Percentiles rank a stretch among this genome's conserved stretches.
Conservation (phyloP, 2,797 vertebrate species). For the Mionectes olivaceus region DNA sequence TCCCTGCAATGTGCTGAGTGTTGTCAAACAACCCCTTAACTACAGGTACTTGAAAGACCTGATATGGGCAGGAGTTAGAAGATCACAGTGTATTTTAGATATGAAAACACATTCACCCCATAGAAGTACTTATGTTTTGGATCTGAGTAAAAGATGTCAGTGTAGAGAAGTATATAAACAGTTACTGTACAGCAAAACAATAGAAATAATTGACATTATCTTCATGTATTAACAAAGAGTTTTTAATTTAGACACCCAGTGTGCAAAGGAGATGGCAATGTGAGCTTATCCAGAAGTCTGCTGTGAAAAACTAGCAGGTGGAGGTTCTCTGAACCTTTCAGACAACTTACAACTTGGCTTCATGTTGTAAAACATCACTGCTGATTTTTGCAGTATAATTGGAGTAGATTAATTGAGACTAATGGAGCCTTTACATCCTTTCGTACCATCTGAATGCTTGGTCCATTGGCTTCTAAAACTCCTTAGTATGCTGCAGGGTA, state of each 20-base stretch:
- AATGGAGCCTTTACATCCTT: not conserved
- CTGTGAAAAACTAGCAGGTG: slow-evolving; percentile 72
- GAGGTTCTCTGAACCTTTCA: slow-evolving; percentile 68
- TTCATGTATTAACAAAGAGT: not conserved
- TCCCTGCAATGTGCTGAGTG: not conserved
- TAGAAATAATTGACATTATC: not conserved
- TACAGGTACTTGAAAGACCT: not conserved
- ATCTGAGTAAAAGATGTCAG: not conserved
- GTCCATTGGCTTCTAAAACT: not conserved
- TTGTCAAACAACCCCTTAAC: not conserved
- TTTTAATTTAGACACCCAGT: not conserved
- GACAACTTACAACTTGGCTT: slow-evolving; percentile 58
- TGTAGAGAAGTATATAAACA: not conserved
- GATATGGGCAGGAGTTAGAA: not conserved
- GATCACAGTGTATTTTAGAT: not conserved
- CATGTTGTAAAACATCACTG: not conserved
- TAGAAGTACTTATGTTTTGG: not conserved
- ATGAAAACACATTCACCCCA: not conserved
- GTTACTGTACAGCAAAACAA: not conserved
- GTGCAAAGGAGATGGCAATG: not conserved
- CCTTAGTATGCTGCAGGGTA: not conserved
- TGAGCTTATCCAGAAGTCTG: not conserved
- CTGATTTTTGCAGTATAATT: not conserved
- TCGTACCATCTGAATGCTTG: not conserved
- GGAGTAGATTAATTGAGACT: not conserved